Conservation (phyloP, 1,140 invertebrate species). For the Drosophila nasuta region DNA sequence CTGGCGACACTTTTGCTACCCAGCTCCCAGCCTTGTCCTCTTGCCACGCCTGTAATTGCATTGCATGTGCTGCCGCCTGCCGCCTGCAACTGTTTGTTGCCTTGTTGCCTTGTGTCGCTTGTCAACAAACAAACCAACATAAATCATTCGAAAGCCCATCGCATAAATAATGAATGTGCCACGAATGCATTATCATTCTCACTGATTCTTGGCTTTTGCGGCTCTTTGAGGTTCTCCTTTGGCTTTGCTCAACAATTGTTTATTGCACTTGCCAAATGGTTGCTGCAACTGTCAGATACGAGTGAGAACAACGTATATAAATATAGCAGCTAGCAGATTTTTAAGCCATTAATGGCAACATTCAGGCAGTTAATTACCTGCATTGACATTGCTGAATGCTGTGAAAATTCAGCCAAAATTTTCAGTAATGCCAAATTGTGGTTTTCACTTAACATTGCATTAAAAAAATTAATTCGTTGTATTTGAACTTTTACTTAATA, state of each 20-base stretch:
- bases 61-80: constrained; percentile 1
- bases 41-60: constrained; percentile 23
- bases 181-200: constrained; percentile 43
- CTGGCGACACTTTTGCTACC: constrained; percentile 33
- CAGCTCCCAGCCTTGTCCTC: constrained; percentile 4
- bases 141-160: constrained; percentile 39
- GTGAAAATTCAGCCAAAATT: background rate
- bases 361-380: constrained; percentile 13
- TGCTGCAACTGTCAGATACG: constrained; percentile 22
- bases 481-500: too few relatives aligned
- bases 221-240: constrained; percentile 1
- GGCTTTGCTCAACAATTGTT: constrained; percentile 34
- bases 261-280: constrained; percentile 13
- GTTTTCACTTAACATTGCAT: too few relatives aligned
- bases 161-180: constrained; percentile 49
- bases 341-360: constrained; percentile 11
- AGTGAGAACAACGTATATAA: constrained; percentile 1
- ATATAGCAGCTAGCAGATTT: background rate
- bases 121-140: constrained; percentile 17
- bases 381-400: background rate
- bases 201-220: constrained; percentile 13
- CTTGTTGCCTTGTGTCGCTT: background rate
- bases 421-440: too few relatives aligned
- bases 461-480: too few relatives aligned
- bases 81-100: background rate